These are phyloP conservation scores for Mercenaria mercenaria DNA, from an alignment of 1,140 invertebrate genomes.

Conservation along the genomic window DNA sequence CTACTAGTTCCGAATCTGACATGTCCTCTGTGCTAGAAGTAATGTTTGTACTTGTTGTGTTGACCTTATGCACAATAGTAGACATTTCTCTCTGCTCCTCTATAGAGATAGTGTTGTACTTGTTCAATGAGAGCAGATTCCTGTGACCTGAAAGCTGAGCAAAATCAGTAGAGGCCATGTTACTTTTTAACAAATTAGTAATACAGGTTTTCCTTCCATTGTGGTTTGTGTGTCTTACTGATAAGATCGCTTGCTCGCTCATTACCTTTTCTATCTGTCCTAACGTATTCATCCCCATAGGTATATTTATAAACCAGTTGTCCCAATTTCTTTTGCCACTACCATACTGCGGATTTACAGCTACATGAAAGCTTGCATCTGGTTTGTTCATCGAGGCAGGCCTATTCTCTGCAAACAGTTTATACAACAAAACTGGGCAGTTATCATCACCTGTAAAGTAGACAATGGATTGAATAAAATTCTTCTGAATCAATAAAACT, in stretches of 20 bases:
- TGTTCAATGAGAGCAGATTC: slow-evolving; percentile 14
- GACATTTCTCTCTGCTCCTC: slow-evolving; percentile 6
- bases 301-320: neutral
- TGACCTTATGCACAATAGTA: neutral
- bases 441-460: neutral
- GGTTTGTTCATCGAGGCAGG: neutral
- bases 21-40: neutral
- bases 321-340: neutral
- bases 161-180: neutral
- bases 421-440: neutral
- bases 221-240: slow-evolving; percentile 5
- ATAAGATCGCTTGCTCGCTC: neutral
- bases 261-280: neutral
- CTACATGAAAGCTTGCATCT: neutral
- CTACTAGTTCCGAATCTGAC: neutral
- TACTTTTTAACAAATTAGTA: neutral
- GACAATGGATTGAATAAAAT: too few species aligned
- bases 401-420: neutral
- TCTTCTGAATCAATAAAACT: neutral
- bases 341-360: neutral
- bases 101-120: slow-evolving; percentile 5
- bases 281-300: slow-evolving; percentile 21
- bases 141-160: slow-evolving; percentile 10
- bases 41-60: neutral
- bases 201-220: slow-evolving; percentile 10